These are phyloP conservation scores for Aegypius monachus DNA, from an alignment of 2,113 vertebrate species.

Conservation along the genomic window DNA sequence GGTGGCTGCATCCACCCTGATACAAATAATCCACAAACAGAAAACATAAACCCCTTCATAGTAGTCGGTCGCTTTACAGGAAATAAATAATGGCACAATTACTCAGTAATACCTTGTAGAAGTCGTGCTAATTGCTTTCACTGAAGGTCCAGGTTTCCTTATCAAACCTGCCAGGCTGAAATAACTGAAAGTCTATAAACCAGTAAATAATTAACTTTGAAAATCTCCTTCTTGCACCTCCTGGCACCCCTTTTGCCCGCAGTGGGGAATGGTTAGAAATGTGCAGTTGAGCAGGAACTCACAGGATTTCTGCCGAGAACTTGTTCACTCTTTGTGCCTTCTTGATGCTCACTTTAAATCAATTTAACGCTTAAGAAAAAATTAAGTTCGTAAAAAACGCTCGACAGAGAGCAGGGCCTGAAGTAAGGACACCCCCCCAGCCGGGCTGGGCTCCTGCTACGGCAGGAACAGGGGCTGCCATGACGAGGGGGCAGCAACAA, in stretches of 20 bases:
- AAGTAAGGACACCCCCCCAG: background rate
- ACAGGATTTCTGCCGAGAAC: background rate
- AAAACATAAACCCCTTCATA: background rate
- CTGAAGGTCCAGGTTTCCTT: background rate
- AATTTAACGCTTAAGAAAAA: background rate
- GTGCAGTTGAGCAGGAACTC: background rate
- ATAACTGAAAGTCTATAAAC: background rate
- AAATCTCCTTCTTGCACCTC: background rate
- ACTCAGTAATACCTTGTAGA: background rate
- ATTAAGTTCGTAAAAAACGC: background rate
- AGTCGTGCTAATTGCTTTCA: background rate
- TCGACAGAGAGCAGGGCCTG: background rate
- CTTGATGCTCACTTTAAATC: background rate
- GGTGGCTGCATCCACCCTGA: background rate
- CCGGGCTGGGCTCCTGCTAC: background rate
- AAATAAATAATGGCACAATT: slow-evolving; percentile 5
- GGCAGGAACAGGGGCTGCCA: background rate
- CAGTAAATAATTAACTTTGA: background rate
- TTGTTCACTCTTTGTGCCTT: background rate
- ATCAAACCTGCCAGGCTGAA: slow-evolving; percentile 27
- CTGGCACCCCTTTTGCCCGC: background rate
- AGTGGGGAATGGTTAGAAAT: background rate
- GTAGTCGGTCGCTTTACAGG: background rate
- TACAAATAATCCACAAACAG: background rate
- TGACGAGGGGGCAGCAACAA: rapidly evolving